These are phyloP conservation scores for Cynopterus brachyotis DNA, from an alignment of 2,113 vertebrate species.

Conservation along the genomic window DNA sequence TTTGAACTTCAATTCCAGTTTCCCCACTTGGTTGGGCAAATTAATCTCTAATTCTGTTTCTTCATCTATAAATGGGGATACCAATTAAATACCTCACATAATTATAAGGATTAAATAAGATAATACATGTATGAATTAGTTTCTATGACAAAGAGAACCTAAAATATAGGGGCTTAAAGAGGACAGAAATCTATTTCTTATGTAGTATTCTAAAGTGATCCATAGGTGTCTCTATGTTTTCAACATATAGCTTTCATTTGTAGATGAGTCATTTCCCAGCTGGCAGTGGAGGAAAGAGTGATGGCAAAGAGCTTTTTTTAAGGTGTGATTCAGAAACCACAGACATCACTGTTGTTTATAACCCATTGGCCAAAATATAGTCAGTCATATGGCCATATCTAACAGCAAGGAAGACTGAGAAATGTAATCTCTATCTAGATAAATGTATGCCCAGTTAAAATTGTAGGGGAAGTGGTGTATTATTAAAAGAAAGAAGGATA, in stretches of 20 bases:
- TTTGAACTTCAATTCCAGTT: neutral
- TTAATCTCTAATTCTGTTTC: neutral
- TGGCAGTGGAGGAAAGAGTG: neutral
- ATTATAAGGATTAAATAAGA: slow-evolving; percentile 14
- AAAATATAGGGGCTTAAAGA: neutral
- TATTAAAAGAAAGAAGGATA: neutral
- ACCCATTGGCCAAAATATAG: neutral
- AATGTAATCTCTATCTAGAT: neutral
- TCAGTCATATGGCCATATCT: neutral
- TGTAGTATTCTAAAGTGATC: neutral
- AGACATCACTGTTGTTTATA: neutral
- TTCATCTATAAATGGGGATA: neutral
- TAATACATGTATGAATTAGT: neutral
- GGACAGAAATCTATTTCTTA: neutral
- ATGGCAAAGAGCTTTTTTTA: neutral
- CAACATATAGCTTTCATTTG: neutral
- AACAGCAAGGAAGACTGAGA: neutral
- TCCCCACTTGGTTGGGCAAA: neutral
- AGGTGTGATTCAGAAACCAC: neutral
- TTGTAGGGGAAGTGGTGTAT: neutral
- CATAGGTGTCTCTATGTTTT: neutral
- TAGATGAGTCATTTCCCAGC: neutral
- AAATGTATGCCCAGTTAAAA: neutral
- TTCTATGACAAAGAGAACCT: neutral
- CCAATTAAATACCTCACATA: neutral